phyloP scores from a whole-genome alignment of 2,113 vertebrate genomes.

The Limanda limanda region DNA sequence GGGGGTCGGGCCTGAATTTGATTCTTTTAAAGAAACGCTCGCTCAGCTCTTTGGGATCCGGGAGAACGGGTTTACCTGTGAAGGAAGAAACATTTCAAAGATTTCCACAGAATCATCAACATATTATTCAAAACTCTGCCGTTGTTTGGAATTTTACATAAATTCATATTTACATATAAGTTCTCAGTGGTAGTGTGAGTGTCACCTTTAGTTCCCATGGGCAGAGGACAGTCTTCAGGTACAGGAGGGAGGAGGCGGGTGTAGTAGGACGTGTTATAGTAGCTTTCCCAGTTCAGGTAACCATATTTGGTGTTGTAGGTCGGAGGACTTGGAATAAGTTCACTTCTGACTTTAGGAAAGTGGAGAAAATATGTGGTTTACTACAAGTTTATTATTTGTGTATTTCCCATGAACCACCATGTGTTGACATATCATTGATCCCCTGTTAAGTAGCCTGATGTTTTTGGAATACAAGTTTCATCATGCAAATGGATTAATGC shows the following conservation, averaged over 20 bases:
- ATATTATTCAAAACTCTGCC: not conserved
- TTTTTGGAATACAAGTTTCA: too few relatives aligned
- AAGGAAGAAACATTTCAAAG: not conserved
- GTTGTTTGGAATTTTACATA: not conserved
- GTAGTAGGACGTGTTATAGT: constrained; percentile 91
- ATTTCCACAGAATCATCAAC: not conserved
- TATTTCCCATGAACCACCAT: not conserved
- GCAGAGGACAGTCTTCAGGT: constrained; percentile 89
- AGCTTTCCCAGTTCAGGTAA: constrained; percentile 95
- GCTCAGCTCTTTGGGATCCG: constrained; percentile 83
- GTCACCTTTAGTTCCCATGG: constrained; percentile 93
- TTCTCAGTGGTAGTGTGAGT: not conserved
- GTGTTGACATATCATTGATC: not conserved
- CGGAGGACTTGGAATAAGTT: constrained; percentile 92
- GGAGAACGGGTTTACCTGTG: constrained; percentile 88
- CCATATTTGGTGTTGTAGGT: constrained; percentile 91
- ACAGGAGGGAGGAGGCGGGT: constrained; percentile 91
- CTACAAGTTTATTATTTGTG: not conserved
- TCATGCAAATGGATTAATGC: not conserved
- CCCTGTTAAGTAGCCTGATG: too few relatives aligned
- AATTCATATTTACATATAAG: too few relatives aligned
- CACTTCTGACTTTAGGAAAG: constrained; percentile 83
- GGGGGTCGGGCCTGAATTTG: constrained; percentile 89
- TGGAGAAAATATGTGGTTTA: not conserved
- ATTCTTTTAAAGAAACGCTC: constrained; percentile 85